Base-by-base conservation (phyloP, 2,888 invertebrate genomes). In the Eupsilia transversa region DNA sequence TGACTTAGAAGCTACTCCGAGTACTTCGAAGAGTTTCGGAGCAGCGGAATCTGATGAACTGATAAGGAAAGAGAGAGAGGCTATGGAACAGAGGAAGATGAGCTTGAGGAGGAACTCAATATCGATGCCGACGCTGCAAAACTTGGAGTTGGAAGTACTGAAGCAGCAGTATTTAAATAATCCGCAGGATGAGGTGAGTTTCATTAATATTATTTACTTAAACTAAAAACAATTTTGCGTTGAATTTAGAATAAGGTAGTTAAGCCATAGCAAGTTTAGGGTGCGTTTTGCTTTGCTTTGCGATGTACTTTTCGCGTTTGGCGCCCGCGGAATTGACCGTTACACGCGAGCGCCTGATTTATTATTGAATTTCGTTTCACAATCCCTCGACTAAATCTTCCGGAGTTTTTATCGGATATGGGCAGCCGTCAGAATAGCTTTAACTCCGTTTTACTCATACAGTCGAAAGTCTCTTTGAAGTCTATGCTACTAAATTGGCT, bases 61-160 rank as follows among this genome's bases (percentile, higher is more conserved):
- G 85, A 94, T 95, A 79, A 88, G 88, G 41, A 91, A 90, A 43
- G 95, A 96, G 79, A 87, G 79, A 72, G 91, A 91, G 20, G 86
- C 77, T 0, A 80, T 91, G 56, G 94, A 93, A 56, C 88, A 90
- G 76, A 93, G 94, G 73, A 90, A 88, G 77, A 91, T 91, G 7
- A 93, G 92, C 67, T 90, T 97, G 68, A 96, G 98, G 67, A 97
- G 97, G 84, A 97, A 98, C 85, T 98, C 98, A 4, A 97, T 98
- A 80, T 98, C 98, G 4, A 96, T 98, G 96, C 98, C 98, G 5
- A 96, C 97, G 83, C 94, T 98, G 75, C 97, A 98, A 89, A 97
- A 97, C 70, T 93, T 98, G 91, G 97, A 97, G 77, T 86, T 97
- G 84, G 97, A 97, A 86, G 97, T 97, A 12, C 86, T 97, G 83